A percentile compares a stretch with the other conserved stretches of the same genome.
phyloP scores from a whole-genome alignment of 2,888 invertebrate genomes.

The Drosophila siamana region DNA sequence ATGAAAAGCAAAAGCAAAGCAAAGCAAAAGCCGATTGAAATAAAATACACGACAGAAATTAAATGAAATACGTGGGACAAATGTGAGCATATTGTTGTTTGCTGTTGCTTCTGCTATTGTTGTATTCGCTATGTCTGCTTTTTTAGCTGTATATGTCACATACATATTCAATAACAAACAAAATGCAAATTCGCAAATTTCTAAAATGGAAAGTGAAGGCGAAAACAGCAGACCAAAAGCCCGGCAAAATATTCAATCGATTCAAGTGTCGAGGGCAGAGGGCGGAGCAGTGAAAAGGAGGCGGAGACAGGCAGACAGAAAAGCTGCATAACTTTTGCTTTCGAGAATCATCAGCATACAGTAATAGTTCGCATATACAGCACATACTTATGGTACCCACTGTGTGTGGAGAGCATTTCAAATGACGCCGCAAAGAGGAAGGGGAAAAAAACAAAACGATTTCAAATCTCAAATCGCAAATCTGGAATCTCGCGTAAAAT shows the following conservation, averaged over 20 bases:
- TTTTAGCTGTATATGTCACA: constrained; percentile 54
- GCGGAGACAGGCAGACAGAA: background rate
- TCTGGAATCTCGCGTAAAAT: background rate
- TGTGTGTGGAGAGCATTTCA: constrained; percentile 20
- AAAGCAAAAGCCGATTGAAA: constrained; percentile 75
- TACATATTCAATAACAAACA: constrained; percentile 77
- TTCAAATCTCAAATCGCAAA: constrained; percentile 14
- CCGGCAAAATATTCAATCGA: constrained; percentile 18
- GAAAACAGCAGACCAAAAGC: constrained; percentile 59
- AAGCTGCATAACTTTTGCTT: constrained; percentile 56
- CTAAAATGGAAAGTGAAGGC: constrained; percentile 78
- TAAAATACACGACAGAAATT: constrained; percentile 77
- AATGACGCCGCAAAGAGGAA: constrained; percentile 27
- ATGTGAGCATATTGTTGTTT: constrained; percentile 33
- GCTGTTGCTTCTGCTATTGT: constrained; percentile 26
- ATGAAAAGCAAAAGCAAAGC: constrained; percentile 73
- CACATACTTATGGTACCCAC: constrained; percentile 2
- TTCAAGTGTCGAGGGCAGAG: background rate
- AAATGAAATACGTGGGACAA: constrained; percentile 78
- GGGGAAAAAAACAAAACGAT: too few species aligned
- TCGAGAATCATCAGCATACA: constrained; percentile 63
- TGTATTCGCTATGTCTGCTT: constrained; percentile 37
- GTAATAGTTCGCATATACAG: constrained; percentile 1
- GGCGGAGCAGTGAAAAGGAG: background rate
- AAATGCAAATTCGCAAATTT: constrained; percentile 76